Evolutionary conservation across 1,140 invertebrate species (phyloP).

Genomic region (Pectinophora gossypiella): DNA sequence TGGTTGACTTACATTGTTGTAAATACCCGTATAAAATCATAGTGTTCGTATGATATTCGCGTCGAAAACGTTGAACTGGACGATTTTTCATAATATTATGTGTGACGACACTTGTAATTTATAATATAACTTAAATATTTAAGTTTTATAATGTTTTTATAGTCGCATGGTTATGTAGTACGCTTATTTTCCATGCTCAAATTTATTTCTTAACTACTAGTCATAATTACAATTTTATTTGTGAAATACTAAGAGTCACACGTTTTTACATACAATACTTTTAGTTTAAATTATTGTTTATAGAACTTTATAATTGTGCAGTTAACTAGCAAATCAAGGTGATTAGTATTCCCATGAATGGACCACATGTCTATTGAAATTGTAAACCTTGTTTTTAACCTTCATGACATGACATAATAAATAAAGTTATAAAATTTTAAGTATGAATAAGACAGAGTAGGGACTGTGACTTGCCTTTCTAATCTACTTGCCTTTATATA

Average conservation of each 20-base stretch:
- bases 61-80: not conserved
- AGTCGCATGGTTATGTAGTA: slow-evolving; percentile 69
- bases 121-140: slow-evolving; percentile 59
- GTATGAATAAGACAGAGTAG: slow-evolving; percentile 33
- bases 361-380: slow-evolving; percentile 31
- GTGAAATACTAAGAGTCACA: slow-evolving; percentile 45
- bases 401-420: slow-evolving; percentile 41
- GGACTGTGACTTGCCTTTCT: slow-evolving; percentile 58
- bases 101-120: slow-evolving; percentile 65
- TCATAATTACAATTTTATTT: slow-evolving; percentile 69
- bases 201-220: slow-evolving; percentile 69
- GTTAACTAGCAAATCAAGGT: slow-evolving; percentile 46
- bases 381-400: slow-evolving; percentile 44
- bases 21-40: not conserved
- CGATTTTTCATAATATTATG: slow-evolving; percentile 19
- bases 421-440: slow-evolving; percentile 11
- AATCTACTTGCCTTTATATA: slow-evolving; percentile 55
- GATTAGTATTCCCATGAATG: slow-evolving; percentile 45
- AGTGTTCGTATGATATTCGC: slow-evolving; percentile 21
- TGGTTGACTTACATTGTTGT: not conserved
- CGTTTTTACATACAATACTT: slow-evolving; percentile 47
- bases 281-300: slow-evolving; percentile 57
- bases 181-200: slow-evolving; percentile 72
- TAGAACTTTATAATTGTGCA: slow-evolving; percentile 21
- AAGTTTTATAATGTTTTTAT: slow-evolving; percentile 70